A percentile compares a stretch with the other conserved stretches of the same genome.
These are phyloP conservation scores for Drosophila nebulosa DNA, from an alignment of 1,140 invertebrate genomes.

Conservation along the genomic window DNA sequence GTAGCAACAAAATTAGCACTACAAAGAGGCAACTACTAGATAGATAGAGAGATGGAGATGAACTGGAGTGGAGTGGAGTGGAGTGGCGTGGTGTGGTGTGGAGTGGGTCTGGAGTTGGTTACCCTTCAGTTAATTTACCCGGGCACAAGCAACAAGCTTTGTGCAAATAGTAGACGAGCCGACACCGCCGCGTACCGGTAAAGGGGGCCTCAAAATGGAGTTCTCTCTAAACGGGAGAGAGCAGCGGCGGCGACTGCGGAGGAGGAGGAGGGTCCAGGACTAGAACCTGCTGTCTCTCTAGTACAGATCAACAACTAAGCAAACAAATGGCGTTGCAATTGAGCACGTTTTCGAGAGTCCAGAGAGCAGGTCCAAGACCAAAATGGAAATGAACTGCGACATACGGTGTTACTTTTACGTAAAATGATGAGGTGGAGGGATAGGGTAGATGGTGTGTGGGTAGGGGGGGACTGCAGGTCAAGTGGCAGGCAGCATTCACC, in stretches of 20 bases:
- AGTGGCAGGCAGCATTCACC: slow-evolving; percentile 51
- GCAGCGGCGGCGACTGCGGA: too few relatives aligned
- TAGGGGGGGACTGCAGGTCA: slow-evolving; percentile 29
- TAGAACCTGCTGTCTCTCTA: too few relatives aligned
- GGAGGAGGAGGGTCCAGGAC: too few relatives aligned
- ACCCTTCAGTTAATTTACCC: slow-evolving; percentile 68
- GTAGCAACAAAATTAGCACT: slow-evolving; percentile 71
- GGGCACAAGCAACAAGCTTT: slow-evolving; percentile 62
- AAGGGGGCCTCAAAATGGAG: not conserved
- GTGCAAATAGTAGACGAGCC: slow-evolving; percentile 66
- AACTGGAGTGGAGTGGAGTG: slow-evolving; percentile 3
- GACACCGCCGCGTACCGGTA: slow-evolving; percentile 10
- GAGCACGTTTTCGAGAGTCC: slow-evolving; percentile 64
- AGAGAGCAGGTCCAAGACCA: slow-evolving; percentile 26
- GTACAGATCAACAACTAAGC: slow-evolving; percentile 66
- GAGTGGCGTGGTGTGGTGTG: not conserved
- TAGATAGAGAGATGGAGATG: not conserved
- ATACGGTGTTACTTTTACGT: slow-evolving; percentile 24
- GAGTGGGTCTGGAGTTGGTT: not conserved
- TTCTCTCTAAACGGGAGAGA: not conserved
- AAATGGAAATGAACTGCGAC: slow-evolving; percentile 74
- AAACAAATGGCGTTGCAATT: slow-evolving; percentile 80
- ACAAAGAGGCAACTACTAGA: slow-evolving; percentile 48
- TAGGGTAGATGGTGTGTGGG: not conserved
- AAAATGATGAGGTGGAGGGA: slow-evolving; percentile 3